Base-by-base conservation (phyloP, 2,113 vertebrate species). In the Salminus brasiliensis region DNA sequence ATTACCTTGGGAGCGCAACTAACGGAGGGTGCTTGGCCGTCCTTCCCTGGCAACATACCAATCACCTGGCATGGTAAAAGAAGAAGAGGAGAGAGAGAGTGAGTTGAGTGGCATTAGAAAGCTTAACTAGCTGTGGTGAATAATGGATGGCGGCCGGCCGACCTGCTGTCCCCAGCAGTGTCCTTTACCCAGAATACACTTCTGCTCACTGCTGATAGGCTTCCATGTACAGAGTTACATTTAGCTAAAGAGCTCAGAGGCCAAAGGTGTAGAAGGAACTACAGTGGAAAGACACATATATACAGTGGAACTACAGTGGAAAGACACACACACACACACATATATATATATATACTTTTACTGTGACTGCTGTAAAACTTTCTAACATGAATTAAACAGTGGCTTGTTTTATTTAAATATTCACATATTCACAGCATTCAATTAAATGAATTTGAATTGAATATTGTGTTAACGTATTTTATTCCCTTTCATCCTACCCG, bases 1-100 rank as follows among this genome's bases (percentile, higher is more conserved):
- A 85, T 93, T 91, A 96, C 96, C 95, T 96, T 97, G 15, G 94
- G 88, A 10, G 70, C 89, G 77, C 96, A 97, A 84, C 90, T 94
- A 73, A 97, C 92, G 12, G 85, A 95, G 30, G 96, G 94, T 78
- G 93, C 87, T 79, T 93, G 87, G 45, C 92, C 93, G 12, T 88
- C 74, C 10, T 80, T 86, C 41, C 93, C 93, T 66, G 96, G 95
- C 32, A 91, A 83, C 89, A 95, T 87, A 74, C 95, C 94, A 78
- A 97, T 97, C 81, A 97, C 93, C 96, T 97, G 83, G 67, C 45
- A n/a, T 8, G 47, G 49, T 67, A 27, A 69, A n/a, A 81, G 59
- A 62, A 15, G 36, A 39, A 39, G 12, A 69, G 52, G 43, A 45
- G 32, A 75, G 47, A 30, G 34, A 63, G 23, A 18, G 30, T 41